phyloP scores from a whole-genome alignment of 2,113 vertebrate species.

The Chinchilla lanigera region DNA sequence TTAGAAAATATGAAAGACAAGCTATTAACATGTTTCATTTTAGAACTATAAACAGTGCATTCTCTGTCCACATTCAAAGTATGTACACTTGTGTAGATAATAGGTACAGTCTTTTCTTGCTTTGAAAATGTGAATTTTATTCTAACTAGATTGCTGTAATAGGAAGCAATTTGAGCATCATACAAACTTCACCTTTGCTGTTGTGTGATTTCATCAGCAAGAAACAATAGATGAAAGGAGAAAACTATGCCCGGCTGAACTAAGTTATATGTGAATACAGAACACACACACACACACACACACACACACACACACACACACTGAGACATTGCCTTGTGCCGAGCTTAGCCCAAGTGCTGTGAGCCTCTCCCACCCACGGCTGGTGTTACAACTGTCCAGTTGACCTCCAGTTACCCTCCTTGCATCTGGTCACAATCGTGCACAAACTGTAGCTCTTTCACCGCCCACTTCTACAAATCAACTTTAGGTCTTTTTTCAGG shows the following conservation, averaged over 20 bases:
- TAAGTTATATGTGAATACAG: background rate
- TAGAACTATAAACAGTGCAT: background rate
- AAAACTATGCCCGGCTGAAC: background rate
- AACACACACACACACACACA: background rate
- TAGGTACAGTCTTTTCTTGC: background rate
- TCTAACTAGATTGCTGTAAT: background rate
- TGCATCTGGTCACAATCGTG: background rate
- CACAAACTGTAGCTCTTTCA: background rate
- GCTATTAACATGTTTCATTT: background rate
- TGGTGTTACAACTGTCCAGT: background rate
- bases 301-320: background rate
- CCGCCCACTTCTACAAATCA: background rate
- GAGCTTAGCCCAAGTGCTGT: background rate
- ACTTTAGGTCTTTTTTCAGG: background rate
- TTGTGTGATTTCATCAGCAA: background rate
- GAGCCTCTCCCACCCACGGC: background rate
- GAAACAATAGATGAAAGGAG: background rate
- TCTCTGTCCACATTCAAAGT: background rate
- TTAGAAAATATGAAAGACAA: background rate
- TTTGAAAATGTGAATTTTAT: constrained; percentile 21
- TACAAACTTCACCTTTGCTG: background rate
- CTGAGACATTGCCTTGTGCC: background rate
- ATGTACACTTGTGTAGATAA: background rate
- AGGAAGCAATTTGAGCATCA: background rate
- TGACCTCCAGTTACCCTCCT: background rate